Evolutionary conservation across 92 coral and sea anemone species (phyloP), one percentile per base, ranked within the genome.

Genomic region (Anthopleura xanthogrammica): DNA sequence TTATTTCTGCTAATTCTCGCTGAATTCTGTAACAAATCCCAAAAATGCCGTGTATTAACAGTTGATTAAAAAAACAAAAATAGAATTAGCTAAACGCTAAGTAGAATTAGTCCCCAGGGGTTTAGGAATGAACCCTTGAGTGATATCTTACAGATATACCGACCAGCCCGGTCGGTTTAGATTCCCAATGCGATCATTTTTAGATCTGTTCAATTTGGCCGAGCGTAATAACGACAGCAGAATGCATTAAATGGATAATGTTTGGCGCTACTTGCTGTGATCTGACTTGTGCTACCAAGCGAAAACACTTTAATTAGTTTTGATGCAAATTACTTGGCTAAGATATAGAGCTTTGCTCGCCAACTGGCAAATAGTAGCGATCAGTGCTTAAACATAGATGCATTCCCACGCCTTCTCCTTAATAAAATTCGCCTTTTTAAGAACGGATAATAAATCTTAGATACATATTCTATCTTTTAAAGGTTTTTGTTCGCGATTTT

Each of bases 1-100:
- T 94, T 60, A 96, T 96, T 79, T 94, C 99, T 50, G 99, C 97
- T 82, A 96, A 83, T 84, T 96, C 99, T 72, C 98, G 79, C 89
- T 94, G 99, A 81, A 96, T 96, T 83, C 99, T 96, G 83, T 68
- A 1, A 68, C 16, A 7, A 77, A 56, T 43, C 75, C 56, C 87
- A 80, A 78, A 22, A 85, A 54, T 8, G 14, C 13, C 82, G 79
- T 13, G 16, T 14, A 87, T 43, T 70, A 12, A 77, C 41, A 77
- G 46, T 74, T 29, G 76, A 75, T 22, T 77, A 24, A 43, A 55
- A 36, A 23, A 77, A 20, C 29, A 12, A 23, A 22, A n/a, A n/a
- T 20, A 77, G 17, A 77, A 77, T 22, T 68, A n/a, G 74, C 46
- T 23, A 36, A 68, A 36, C 5, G 42, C 74, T 62, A 62, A 62